Evolutionary conservation across 2,113 vertebrate genomes (phyloP).

Genomic region (Strix aluco): DNA sequence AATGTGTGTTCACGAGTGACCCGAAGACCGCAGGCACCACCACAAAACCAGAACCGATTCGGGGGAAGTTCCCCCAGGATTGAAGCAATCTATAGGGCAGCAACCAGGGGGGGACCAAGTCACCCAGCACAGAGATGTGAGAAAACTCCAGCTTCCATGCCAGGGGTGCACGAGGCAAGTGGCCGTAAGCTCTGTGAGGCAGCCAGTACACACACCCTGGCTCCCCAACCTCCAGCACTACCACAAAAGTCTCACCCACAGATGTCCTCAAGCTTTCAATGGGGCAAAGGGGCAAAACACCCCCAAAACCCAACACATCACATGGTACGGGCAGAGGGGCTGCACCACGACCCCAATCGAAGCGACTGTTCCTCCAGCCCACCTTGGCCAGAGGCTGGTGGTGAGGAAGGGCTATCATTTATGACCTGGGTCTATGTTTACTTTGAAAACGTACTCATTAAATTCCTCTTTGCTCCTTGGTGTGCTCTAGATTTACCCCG

Average conservation of each 20-base stretch:
- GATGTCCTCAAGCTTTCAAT: not conserved
- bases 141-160: not conserved
- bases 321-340: not conserved
- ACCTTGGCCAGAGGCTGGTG: not conserved
- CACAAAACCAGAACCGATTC: accelerated
- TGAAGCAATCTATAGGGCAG: not conserved
- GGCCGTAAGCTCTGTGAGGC: not conserved
- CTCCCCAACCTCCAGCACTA: not conserved
- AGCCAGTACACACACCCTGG: accelerated
- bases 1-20: accelerated
- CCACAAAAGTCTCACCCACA: not conserved
- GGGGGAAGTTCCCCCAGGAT: not conserved
- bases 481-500: not conserved
- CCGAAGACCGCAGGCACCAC: not conserved
- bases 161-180: accelerated
- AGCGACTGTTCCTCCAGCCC: not conserved
- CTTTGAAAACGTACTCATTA: not conserved
- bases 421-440: not conserved
- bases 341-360: not conserved
- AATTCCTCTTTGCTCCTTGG: not conserved
- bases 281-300: not conserved
- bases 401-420: not conserved
- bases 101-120: not conserved
- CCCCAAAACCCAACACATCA: not conserved
- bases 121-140: not conserved